Evolutionary conservation across 2,797 vertebrate species (phyloP), one percentile per base, ranked within the genome.

Genomic region (Chaunax sp.): DNA sequence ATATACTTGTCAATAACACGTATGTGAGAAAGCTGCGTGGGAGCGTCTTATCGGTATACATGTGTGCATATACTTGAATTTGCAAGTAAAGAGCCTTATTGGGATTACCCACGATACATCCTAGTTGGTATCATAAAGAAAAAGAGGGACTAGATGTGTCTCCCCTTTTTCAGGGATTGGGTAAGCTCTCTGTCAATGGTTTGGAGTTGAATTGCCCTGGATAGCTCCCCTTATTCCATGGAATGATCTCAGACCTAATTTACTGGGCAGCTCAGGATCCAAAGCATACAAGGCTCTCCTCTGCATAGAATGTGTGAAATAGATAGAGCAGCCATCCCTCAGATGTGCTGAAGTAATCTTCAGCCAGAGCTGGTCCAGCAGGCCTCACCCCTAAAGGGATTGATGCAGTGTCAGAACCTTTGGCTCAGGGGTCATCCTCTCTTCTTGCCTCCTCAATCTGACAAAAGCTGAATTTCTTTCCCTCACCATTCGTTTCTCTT

Each of bases 341-440:
- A 96, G 95, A 96, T 95, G 95, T 96, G 94, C 95, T 95, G 95
- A 95, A 95, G 95, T 96, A 96, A 97, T 98, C 95, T 96, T 93
- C 94, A 93, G 90, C 93, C 60, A 64, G 92, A 90, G 92, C 93
- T 91, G 92, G 94, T 94, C 95, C 95, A 94, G 95, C 95, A 96
- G 95, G 93, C 94, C 94, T 92, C 94, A 91, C 93, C 93, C 96
- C 96, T 96, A 97, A 97, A 96, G 96, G 96, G 97, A 97, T 97
- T 96, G 95, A 97, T 95, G 95, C 95, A 91, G 95, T 97, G 96
- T 98, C 96, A 95, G 87, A 95, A 97, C 97, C 97, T 98, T 98
- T 97, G 96, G 94, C 96, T 96, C 90, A 0, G 51, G 85, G 96
- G 95, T 98, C 96, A 97, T 82, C 93, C 92, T 97, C 95, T 95